phyloP scores from a whole-genome alignment of 2,888 invertebrate species.

The Chalcosyrphus nemorum region DNA sequence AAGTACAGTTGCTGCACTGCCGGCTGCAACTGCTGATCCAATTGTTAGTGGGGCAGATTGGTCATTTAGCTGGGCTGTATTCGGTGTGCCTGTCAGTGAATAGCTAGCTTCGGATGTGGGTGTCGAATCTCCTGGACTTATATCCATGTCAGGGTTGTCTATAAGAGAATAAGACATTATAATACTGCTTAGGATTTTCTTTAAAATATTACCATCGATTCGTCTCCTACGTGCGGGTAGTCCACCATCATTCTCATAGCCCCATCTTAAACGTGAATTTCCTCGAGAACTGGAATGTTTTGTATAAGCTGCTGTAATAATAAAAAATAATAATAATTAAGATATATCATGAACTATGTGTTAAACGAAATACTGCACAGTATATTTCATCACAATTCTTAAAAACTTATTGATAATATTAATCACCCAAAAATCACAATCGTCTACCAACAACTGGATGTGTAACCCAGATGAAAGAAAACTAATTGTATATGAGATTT shows the following conservation, averaged over 20 bases:
- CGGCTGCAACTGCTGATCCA: conserved; percentile 75
- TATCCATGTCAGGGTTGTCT: conserved; percentile 94
- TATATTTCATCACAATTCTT: too few relatives aligned
- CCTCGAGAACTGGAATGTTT: conserved; percentile 90
- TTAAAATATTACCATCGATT: conserved; percentile 78
- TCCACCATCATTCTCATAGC: conserved; percentile 81
- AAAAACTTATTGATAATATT: too few relatives aligned
- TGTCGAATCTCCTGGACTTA: conserved; percentile 94
- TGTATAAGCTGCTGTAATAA: conserved; percentile 83
- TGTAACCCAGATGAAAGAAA: too few relatives aligned
- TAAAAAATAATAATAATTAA: background rate
- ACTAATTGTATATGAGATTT: too few relatives aligned
- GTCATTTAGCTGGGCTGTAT: conserved; percentile 76
- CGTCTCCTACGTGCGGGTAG: conserved; percentile 81
- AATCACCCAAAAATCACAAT: too few relatives aligned
- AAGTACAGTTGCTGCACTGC: conserved; percentile 77
- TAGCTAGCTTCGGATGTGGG: conserved; percentile 92
- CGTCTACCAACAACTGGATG: too few relatives aligned
- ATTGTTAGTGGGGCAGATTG: conserved; percentile 67
- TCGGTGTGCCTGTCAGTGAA: conserved; percentile 81
- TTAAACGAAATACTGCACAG: too few relatives aligned
- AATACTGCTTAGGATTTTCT: conserved; percentile 8
- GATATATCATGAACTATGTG: too few relatives aligned
- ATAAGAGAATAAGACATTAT: conserved; percentile 74
- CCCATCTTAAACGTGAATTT: conserved; percentile 82